Evolutionary conservation across 2,888 invertebrate genomes (phyloP), one percentile per base, ranked within the genome.

Genomic region (Sinelater perroti): DNA sequence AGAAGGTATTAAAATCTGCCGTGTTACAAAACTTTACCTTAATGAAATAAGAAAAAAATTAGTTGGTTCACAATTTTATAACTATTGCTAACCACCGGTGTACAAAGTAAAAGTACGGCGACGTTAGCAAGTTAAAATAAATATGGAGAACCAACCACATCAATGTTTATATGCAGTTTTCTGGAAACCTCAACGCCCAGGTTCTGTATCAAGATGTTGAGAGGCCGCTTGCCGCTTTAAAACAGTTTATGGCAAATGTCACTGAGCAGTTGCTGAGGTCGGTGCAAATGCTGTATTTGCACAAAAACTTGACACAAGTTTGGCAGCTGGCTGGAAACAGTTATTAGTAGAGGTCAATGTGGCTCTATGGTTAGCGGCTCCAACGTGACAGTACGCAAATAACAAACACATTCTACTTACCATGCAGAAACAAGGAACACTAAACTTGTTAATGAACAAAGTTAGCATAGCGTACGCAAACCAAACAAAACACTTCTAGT

Each of bases 221-320:
- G 42, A 73, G 56, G 59, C 73, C 71, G 54, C 73, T 74, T 26
- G 71, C 62, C 16, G 70, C 73, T 70, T 73, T 73, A 60, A n/a
- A 73, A 74, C 24, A 68, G 56, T 65, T 73, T 73, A 61, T 71
- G 70, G 56, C 72, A 72, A 60, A 73, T 63, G 57, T 71, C 70
- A 58, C 73, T 72, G 17, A 71, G 71, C 45, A 71, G 62, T 60
- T 71, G 72, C 56, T 68, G 68, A n/a, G 72, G 72, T 58, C 67
- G 65, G 62, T 73, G 72, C 47, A 75, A 59, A 73, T 64, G 65
- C 73, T 72, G 67, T 69, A 72, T 64, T 69, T 69, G 52, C 72
- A 64, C 70, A 74, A 72, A 51, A 66, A 46, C 63, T 73, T 74
- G 49, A 73, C 73, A 64, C 71, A 73, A 47, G 68, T 66, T 40